phyloP scores from a whole-genome alignment of 2,113 vertebrate species.

The Ochotona princeps region DNA sequence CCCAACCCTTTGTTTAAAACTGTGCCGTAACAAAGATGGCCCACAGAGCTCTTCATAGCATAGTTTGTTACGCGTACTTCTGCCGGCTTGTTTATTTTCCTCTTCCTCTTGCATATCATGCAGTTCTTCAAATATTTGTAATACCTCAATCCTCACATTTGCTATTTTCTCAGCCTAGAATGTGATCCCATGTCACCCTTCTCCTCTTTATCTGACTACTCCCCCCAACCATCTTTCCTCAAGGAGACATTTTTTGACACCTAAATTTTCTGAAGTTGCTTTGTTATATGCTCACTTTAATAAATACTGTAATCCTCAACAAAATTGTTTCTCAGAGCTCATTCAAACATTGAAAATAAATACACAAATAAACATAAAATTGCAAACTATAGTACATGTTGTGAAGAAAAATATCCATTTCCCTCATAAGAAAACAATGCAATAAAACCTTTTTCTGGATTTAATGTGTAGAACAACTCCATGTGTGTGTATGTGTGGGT shows the following conservation, averaged over 20 bases:
- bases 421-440: background rate
- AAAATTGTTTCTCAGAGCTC: conserved; percentile 12
- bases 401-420: background rate
- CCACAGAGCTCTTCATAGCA: background rate
- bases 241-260: background rate
- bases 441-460: background rate
- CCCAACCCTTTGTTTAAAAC: background rate
- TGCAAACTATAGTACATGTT: background rate
- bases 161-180: background rate
- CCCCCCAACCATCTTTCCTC: background rate
- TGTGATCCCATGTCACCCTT: background rate
- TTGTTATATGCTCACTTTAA: background rate
- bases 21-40: background rate
- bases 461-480: background rate
- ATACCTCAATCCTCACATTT: background rate
- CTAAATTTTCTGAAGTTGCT: background rate
- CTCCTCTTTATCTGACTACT: background rate
- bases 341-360: conserved; percentile 27
- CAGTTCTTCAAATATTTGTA: background rate
- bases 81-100: background rate
- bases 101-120: background rate
- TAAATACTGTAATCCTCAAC: background rate
- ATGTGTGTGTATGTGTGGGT: background rate
- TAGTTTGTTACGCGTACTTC: background rate
- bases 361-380: background rate